Evolutionary conservation across 2,888 invertebrate genomes (phyloP).

Genomic region (Xestia sexstrigata): DNA sequence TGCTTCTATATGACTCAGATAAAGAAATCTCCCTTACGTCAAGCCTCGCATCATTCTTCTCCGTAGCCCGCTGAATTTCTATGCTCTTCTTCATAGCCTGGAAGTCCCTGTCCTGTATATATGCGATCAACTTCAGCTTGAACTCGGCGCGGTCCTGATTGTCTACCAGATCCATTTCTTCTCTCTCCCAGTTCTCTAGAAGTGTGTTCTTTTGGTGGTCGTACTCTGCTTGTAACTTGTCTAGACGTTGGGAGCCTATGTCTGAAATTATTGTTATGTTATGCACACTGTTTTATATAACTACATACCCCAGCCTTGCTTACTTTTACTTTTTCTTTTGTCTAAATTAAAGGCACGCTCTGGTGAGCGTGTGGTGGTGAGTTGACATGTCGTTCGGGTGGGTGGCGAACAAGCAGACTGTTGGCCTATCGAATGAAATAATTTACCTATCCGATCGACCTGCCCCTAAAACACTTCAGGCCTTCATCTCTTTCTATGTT

Average conservation of each 20-base stretch:
- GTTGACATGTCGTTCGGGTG: neutral
- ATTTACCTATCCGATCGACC: neutral
- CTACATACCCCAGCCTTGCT: neutral
- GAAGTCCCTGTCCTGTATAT: conserved; percentile 89
- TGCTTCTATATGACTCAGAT: too few relatives aligned
- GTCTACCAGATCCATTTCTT: conserved; percentile 88
- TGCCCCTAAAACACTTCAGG: too few relatives aligned
- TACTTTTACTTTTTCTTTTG: too few relatives aligned
- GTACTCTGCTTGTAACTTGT: conserved; percentile 90
- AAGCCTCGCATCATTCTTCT: conserved; percentile 83
- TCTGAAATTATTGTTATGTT: conserved; percentile 76
- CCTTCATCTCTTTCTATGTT: neutral
- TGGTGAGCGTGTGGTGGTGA: too few relatives aligned
- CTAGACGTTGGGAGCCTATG: conserved; percentile 90
- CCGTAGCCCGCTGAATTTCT: conserved; percentile 79
- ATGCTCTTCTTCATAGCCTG: conserved; percentile 75
- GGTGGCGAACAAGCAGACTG: neutral
- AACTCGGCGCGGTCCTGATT: conserved; percentile 90
- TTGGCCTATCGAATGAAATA: neutral
- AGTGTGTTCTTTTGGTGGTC: conserved; percentile 90
- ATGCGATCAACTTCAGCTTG: conserved; percentile 91
- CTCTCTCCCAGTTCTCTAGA: conserved; percentile 89
- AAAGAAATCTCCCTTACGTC: conserved; percentile 75
- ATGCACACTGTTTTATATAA: neutral
- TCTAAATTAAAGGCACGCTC: too few relatives aligned